A percentile compares a stretch with the other conserved stretches of the same genome.
Evolutionary conservation across 1,140 invertebrate genomes (phyloP).

Genomic region (Zaprionus vittiger): DNA sequence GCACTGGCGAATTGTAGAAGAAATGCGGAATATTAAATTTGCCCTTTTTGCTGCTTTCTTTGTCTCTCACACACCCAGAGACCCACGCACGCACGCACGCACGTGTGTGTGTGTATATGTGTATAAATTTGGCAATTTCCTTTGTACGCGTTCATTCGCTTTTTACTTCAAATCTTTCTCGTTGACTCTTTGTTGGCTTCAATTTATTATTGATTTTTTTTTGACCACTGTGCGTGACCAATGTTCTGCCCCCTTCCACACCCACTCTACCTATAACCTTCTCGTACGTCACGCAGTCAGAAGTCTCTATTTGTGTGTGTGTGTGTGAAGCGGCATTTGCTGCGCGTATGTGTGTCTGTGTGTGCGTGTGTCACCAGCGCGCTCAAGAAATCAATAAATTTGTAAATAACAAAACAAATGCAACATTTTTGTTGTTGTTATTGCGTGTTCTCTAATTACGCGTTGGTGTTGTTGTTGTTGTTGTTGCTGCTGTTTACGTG

Average conservation of each 20-base stretch:
- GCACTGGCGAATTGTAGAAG: constrained; percentile 11
- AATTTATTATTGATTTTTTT: constrained; percentile 52
- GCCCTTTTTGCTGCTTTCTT: constrained; percentile 21
- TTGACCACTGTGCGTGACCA: constrained; percentile 40
- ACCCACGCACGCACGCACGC: background rate
- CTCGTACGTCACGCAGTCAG: constrained; percentile 1
- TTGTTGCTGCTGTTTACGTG: background rate
- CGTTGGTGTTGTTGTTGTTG: background rate
- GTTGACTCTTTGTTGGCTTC: constrained; percentile 27
- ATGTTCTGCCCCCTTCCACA: background rate
- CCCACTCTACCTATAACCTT: no score
- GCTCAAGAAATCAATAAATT: constrained; percentile 71
- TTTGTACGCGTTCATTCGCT: background rate
- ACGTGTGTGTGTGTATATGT: constrained; percentile 18
- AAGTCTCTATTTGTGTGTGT: background rate
- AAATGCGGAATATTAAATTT: background rate
- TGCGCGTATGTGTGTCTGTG: constrained; percentile 25
- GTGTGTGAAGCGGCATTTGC: constrained; percentile 35
- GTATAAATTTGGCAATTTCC: constrained; percentile 1
- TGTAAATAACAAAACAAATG: constrained; percentile 51
- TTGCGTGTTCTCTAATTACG: background rate
- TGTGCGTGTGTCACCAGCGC: constrained; percentile 57
- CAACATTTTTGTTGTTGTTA: constrained; percentile 3
- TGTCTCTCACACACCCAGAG: background rate
- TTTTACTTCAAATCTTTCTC: constrained; percentile 18